These are phyloP conservation scores for Myotis yumanensis DNA, from an alignment of 2,113 vertebrate species.

Conservation along the genomic window DNA sequence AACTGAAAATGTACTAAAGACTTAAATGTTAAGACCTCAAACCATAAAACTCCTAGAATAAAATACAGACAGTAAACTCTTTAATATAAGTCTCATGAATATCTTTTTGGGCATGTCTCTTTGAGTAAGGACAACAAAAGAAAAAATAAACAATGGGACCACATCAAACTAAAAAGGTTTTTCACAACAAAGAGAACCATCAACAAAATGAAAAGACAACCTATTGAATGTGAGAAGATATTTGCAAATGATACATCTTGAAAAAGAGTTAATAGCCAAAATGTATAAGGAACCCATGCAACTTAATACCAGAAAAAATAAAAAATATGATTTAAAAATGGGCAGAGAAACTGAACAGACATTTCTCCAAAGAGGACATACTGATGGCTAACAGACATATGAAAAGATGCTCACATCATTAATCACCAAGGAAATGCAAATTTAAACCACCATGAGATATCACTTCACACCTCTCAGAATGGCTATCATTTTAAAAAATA, in stretches of 20 bases:
- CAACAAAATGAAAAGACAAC: not conserved
- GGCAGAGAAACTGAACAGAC: not conserved
- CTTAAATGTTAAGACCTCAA: not conserved
- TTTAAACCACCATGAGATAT: not conserved
- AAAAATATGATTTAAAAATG: not conserved
- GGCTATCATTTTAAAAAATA: not conserved
- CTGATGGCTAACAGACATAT: not conserved
- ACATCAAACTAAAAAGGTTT: not conserved
- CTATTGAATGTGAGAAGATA: not conserved
- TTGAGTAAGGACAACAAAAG: not conserved
- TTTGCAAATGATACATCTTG: not conserved
- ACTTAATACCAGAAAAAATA: not conserved
- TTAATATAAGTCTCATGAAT: not conserved
- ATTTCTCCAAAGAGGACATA: not conserved
- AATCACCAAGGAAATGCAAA: not conserved
- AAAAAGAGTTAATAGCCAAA: not conserved
- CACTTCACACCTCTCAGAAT: not conserved
- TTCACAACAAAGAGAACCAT: not conserved
- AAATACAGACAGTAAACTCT: not conserved
- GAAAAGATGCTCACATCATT: not conserved
- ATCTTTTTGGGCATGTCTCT: not conserved
- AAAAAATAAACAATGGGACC: not conserved
- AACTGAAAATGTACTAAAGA: not conserved
- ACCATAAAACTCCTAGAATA: not conserved
- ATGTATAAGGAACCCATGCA: not conserved